A percentile compares a stretch with the other conserved stretches of the same genome.
Conservation (phyloP, 2,888 invertebrate genomes). For the Hirtodrosophila alboralis region DNA sequence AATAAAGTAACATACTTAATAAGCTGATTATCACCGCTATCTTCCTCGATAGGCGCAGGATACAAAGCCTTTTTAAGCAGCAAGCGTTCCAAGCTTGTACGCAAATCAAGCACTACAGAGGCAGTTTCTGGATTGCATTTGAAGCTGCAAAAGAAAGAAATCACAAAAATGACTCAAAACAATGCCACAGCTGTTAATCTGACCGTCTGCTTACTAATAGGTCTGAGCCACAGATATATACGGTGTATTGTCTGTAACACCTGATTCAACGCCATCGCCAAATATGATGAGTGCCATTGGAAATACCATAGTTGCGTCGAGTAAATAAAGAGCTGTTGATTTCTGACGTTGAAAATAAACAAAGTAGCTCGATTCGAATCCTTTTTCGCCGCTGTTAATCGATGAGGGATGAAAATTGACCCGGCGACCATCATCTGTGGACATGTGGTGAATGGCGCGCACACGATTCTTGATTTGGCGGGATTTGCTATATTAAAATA, state of each 20-base stretch:
- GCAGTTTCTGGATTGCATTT: conserved; percentile 83
- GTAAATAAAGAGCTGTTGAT: conserved; percentile 87
- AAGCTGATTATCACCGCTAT: conserved; percentile 85
- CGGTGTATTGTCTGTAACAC: conserved; percentile 58
- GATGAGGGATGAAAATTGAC: conserved; percentile 92
- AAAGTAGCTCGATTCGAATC: conserved; percentile 87
- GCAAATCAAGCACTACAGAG: conserved; percentile 85
- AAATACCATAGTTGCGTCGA: conserved; percentile 92
- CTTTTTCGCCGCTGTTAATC: conserved; percentile 86
- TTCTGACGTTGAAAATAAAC: conserved; percentile 91
- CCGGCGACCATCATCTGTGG: conserved; percentile 87
- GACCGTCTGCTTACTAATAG: conserved; percentile 68
- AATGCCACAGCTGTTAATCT: background rate
- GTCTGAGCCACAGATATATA: conserved; percentile 82
- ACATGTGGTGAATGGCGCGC: conserved; percentile 79
- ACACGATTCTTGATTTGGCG: conserved; percentile 70
- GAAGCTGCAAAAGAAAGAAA: no score
- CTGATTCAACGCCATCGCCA: conserved; percentile 86
- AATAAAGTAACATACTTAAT: conserved; percentile 84
- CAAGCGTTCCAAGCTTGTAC: conserved; percentile 87
- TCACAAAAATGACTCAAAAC: background rate
- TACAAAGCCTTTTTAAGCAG: conserved; percentile 89
- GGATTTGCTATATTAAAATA: conserved; percentile 58
- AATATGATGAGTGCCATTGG: conserved; percentile 94
- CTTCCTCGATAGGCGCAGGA: conserved; percentile 88